phyloP scores from a whole-genome alignment of 2,888 invertebrate species.

The Stegana nigrithorax region DNA sequence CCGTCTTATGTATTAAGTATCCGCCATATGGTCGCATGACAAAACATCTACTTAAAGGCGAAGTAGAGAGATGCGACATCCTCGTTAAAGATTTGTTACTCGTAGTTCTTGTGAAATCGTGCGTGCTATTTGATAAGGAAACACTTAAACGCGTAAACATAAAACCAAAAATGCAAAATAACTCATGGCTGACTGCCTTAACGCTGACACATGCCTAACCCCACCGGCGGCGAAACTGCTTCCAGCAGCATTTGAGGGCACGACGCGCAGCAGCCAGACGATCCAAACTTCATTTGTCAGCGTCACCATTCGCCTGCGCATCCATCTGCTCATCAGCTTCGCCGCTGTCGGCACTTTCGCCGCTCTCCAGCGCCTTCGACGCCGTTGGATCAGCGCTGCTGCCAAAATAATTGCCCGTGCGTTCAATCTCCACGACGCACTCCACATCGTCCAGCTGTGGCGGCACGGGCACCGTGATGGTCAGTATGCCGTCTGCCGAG shows the following conservation, averaged over 20 bases:
- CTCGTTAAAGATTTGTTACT: too few relatives aligned
- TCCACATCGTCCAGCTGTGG: slow-evolving; percentile 62
- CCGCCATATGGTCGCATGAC: too few relatives aligned
- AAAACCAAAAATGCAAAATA: too few relatives aligned
- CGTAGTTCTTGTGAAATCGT: too few relatives aligned
- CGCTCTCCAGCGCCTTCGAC: slow-evolving; percentile 44
- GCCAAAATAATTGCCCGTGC: slow-evolving; percentile 61
- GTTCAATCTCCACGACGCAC: slow-evolving; percentile 57
- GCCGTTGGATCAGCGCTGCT: slow-evolving; percentile 48
- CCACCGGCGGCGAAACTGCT: not conserved
- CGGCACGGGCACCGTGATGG: slow-evolving; percentile 63
- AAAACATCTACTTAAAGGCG: too few relatives aligned
- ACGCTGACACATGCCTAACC: slow-evolving; percentile 30
- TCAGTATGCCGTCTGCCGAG: slow-evolving; percentile 64
- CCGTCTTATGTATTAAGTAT: too few relatives aligned
- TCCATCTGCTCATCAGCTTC: slow-evolving; percentile 40
- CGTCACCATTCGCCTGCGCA: not conserved
- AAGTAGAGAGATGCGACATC: too few relatives aligned
- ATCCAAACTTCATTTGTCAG: slow-evolving; percentile 53
- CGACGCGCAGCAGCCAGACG: slow-evolving; percentile 53
- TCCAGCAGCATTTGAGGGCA: slow-evolving; percentile 30
- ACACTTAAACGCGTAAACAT: too few relatives aligned
- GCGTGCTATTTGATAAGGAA: too few relatives aligned
- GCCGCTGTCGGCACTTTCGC: slow-evolving; percentile 13
- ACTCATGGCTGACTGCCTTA: slow-evolving; percentile 51